Conservation (phyloP, 2,888 invertebrate species). For the Troides oblongomaculatus region DNA sequence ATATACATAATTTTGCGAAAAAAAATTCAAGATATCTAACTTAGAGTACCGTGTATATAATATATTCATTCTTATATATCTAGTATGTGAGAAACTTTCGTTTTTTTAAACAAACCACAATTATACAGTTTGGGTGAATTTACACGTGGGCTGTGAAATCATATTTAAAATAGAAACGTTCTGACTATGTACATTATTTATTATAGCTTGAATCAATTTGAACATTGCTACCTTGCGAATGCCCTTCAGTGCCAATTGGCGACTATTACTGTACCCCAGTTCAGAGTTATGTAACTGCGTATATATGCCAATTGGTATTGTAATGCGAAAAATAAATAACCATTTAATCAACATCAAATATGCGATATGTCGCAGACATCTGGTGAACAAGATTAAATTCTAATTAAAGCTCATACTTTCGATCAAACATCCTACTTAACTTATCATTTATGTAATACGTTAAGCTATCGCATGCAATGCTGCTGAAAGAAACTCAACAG, state of each 20-base stretch:
- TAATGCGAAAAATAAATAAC: neutral
- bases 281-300: conserved; percentile 4
- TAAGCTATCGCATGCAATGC: neutral
- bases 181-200: neutral
- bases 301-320: neutral
- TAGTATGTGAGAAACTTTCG: too few species aligned
- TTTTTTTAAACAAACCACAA: too few species aligned
- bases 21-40: too few species aligned
- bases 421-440: neutral
- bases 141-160: too few species aligned
- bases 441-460: neutral
- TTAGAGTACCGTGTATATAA: too few species aligned
- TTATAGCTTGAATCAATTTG: conserved; percentile 5
- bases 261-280: conserved; percentile 8
- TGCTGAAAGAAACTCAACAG: too few species aligned
- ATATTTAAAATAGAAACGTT: too few species aligned
- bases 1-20: too few species aligned
- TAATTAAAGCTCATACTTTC: neutral
- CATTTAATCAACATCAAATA: neutral
- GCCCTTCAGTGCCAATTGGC: conserved; percentile 21
- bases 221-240: conserved; percentile 15
- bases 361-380: neutral
- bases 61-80: too few species aligned
- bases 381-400: neutral
- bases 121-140: too few species aligned